phyloP scores from a whole-genome alignment of 2,797 vertebrate species.

The Myotis findleyi region DNA sequence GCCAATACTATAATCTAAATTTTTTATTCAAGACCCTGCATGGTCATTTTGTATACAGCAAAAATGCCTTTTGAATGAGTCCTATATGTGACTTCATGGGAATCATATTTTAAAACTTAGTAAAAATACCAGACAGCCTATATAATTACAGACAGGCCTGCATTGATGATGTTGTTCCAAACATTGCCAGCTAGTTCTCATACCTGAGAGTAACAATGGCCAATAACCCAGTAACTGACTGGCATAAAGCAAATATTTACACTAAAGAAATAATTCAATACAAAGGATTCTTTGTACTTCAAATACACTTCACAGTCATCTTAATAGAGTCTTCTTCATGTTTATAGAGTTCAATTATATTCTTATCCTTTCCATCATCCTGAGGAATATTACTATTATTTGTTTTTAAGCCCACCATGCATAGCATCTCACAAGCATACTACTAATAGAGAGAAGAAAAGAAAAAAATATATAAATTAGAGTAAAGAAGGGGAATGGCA shows the following conservation, averaged over 20 bases:
- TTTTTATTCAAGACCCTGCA: neutral
- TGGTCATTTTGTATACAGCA: neutral
- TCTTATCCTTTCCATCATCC: neutral
- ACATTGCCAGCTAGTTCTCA: neutral
- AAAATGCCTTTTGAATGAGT: neutral
- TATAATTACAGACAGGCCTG: neutral
- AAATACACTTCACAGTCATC: neutral
- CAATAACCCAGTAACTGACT: neutral
- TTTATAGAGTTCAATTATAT: neutral
- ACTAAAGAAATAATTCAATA: neutral
- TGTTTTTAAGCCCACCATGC: neutral
- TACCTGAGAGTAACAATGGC: neutral
- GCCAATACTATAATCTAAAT: neutral
- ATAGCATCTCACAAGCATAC: neutral
- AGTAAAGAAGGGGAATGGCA: neutral
- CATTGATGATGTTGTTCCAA: neutral
- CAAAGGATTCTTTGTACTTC: neutral
- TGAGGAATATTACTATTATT: neutral
- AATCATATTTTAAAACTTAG: slow-evolving; percentile 28
- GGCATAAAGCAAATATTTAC: neutral
- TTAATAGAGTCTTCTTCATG: neutral
- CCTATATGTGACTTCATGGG: neutral
- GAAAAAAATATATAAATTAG: neutral
- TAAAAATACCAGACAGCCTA: neutral
- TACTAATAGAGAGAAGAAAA: neutral